Conservation (phyloP, 30 jellyfish, hydroid and myxozoan species). For the Turritopsis rubra region DNA sequence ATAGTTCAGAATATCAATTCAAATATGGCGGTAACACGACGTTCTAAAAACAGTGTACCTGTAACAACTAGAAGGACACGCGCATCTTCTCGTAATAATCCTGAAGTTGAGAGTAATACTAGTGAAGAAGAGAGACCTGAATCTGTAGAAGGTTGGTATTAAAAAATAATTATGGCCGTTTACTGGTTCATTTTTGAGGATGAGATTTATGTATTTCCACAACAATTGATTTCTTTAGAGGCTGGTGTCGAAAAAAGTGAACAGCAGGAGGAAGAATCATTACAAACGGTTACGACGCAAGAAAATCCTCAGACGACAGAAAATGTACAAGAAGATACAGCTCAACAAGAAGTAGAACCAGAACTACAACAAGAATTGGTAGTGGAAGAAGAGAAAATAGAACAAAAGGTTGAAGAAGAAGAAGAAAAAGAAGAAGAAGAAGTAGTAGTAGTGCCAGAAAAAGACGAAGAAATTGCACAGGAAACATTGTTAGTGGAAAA, state of each 20-base stretch:
- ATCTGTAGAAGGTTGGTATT: not conserved
- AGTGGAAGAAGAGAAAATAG: not conserved
- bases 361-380: not conserved
- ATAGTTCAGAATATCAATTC: not conserved
- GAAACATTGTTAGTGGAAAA: not conserved
- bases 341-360: not conserved
- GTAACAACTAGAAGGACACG: not conserved
- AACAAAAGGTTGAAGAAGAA: not conserved
- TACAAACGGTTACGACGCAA: not conserved
- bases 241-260: not conserved
- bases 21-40: not conserved
- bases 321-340: not conserved
- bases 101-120: not conserved
- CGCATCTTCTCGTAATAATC: not conserved
- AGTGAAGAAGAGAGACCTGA: not conserved
- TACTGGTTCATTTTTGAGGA: not conserved
- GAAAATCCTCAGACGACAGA: not conserved
- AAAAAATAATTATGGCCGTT: too few relatives aligned
- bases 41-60: not conserved
- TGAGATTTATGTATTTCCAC: too few relatives aligned
- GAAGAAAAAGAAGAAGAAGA: conserved; percentile 4
- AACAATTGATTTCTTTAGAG: too few relatives aligned
- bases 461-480: not conserved
- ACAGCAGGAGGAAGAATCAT: not conserved
- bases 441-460: not conserved